A percentile compares a stretch with the other conserved stretches of the same genome.
Conservation (phyloP, 2,888 invertebrate genomes). For the Dendrolimus pini region DNA sequence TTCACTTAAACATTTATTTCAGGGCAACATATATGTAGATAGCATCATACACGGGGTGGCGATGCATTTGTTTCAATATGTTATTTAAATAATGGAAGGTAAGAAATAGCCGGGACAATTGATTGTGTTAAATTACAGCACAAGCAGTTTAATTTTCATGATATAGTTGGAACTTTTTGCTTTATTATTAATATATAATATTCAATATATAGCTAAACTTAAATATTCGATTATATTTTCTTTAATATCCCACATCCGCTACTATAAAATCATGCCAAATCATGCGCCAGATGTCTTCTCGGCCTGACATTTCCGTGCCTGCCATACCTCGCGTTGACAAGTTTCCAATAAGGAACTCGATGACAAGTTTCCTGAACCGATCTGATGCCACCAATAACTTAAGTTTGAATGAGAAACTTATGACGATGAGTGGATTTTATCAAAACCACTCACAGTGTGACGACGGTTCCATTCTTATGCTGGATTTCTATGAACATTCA, state of each 20-base stretch:
- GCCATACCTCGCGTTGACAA: constrained; percentile 33
- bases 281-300: constrained; percentile 29
- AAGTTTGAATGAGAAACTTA: constrained; percentile 10
- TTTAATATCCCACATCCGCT: constrained; percentile 2
- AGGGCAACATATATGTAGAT: too few species aligned
- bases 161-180: too few species aligned
- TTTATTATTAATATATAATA: too few species aligned
- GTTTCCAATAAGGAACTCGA: constrained; percentile 31
- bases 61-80: too few species aligned
- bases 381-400: constrained; percentile 25
- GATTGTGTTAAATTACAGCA: too few species aligned
- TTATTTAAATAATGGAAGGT: too few species aligned
- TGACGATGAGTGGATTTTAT: constrained; percentile 17
- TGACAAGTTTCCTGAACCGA: constrained; percentile 8
- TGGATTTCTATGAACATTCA: neutral
- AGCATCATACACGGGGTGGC: too few species aligned
- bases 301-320: constrained; percentile 33
- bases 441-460: constrained; percentile 7
- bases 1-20: neutral
- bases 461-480: constrained; percentile 2
- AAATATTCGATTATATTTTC: too few species aligned
- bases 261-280: constrained; percentile 6
- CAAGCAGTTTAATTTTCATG: too few species aligned
- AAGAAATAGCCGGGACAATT: too few species aligned
- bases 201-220: too few species aligned